A percentile compares a stretch with the other conserved stretches of the same genome.
Evolutionary conservation across 2,888 invertebrate species (phyloP).

Genomic region (Frankliniella intonsa): DNA sequence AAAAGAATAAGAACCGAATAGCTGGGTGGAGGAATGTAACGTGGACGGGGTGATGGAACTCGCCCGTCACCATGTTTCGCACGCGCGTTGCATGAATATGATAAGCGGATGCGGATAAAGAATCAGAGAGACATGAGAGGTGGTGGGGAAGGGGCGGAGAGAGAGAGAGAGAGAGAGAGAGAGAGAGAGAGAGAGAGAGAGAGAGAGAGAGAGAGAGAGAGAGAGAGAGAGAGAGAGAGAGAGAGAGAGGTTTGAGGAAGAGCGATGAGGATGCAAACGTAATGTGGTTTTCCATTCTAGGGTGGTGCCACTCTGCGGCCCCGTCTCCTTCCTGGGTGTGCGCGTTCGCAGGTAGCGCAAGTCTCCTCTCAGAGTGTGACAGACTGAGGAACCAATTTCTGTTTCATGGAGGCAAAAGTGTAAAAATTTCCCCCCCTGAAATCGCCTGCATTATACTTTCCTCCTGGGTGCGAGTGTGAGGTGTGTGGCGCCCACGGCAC

Average conservation of each 20-base stretch:
- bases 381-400: too few species aligned
- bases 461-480: neutral
- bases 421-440: too few species aligned
- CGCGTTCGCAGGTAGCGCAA: too few species aligned
- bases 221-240: conserved; percentile 1
- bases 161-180: neutral
- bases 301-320: neutral
- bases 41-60: too few species aligned
- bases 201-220: conserved; percentile 3
- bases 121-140: neutral
- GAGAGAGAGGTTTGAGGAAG: neutral
- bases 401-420: too few species aligned
- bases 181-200: neutral
- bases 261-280: conserved; percentile 15
- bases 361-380: too few species aligned
- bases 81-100: too few species aligned
- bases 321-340: neutral
- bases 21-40: too few species aligned
- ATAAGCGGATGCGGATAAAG: neutral
- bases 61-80: too few species aligned
- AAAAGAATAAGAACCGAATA: too few species aligned
- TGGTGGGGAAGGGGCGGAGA: neutral
- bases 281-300: conserved; percentile 19
- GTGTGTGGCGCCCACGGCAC: neutral
- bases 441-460: neutral